These are phyloP conservation scores for Sinotaia quadrata DNA, from an alignment of 2,888 invertebrate genomes.

Conservation along the genomic window DNA sequence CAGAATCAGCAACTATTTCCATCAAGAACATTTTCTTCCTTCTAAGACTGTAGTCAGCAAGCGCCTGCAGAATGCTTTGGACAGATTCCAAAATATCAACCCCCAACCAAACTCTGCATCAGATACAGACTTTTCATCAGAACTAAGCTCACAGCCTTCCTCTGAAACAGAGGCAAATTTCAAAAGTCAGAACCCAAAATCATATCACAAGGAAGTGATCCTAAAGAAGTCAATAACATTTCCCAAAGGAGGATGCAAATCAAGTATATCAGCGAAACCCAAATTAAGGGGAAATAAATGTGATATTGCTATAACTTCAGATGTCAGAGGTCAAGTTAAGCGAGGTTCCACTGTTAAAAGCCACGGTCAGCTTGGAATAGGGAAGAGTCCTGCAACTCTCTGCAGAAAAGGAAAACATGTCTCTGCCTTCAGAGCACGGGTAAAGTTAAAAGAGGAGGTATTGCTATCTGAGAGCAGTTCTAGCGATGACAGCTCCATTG, in stretches of 20 bases:
- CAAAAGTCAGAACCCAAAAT: not conserved
- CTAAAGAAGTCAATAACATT: conserved; percentile 32
- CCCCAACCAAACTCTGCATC: conserved; percentile 1
- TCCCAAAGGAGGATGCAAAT: too few species aligned
- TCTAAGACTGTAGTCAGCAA: conserved; percentile 42
- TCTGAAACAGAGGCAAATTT: not conserved
- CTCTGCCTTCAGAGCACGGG: not conserved
- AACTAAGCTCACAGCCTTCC: not conserved
- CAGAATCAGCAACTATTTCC: conserved; percentile 46
- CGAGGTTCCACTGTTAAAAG: not conserved
- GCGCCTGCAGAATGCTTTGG: conserved; percentile 40
- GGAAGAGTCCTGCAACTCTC: too few species aligned
- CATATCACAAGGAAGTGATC: conserved; percentile 13
- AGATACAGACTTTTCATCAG: not conserved
- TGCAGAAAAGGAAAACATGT: too few species aligned
- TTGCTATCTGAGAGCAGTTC: conserved; percentile 52
- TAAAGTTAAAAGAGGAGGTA: conserved; percentile 38
- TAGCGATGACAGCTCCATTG: conserved; percentile 31
- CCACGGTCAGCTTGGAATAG: not conserved
- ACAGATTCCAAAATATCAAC: conserved; percentile 6
- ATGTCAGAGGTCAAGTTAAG: not conserved
- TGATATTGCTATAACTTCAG: not conserved
- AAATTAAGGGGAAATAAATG: not conserved
- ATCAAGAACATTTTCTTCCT: conserved; percentile 44
- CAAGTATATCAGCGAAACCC: not conserved